Evolutionary conservation across 2,113 vertebrate species (phyloP).

Genomic region (Malurus elegans): DNA sequence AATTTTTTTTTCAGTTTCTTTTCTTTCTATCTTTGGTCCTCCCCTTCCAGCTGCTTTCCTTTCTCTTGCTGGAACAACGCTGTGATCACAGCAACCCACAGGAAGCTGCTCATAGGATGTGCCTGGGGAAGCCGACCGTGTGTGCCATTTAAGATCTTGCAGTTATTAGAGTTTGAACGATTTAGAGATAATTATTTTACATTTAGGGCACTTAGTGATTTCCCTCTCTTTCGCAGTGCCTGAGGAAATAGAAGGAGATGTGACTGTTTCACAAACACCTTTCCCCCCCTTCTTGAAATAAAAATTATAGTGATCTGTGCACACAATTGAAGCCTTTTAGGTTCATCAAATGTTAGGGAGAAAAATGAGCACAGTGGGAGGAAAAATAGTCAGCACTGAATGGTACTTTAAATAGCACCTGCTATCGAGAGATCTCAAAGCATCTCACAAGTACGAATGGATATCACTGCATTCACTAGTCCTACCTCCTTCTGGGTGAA

Average conservation of each 20-base stretch:
- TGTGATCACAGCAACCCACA: not conserved
- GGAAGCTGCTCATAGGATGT: conserved; percentile 51
- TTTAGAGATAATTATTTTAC: conserved; percentile 30
- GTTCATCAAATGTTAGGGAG: not conserved
- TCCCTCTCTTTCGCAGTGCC: not conserved
- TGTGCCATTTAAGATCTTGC: conserved; percentile 31
- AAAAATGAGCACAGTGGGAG: conserved; percentile 28
- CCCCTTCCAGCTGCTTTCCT: not conserved
- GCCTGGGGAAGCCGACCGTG: conserved; percentile 23
- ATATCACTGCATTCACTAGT: not conserved
- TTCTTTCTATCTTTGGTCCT: not conserved
- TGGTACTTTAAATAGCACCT: conserved; percentile 47
- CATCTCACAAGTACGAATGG: not conserved
- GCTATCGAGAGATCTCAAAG: conserved; percentile 24
- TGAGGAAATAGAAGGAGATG: conserved; percentile 12
- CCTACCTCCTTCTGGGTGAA: not conserved
- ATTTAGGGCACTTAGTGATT: conserved; percentile 28
- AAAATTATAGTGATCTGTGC: not conserved
- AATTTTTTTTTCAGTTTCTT: not conserved
- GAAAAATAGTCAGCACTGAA: not conserved
- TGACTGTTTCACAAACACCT: not conserved
- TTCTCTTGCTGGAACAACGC: not conserved
- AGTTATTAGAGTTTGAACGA: conserved; percentile 19
- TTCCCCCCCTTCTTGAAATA: not conserved
- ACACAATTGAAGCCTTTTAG: not conserved